Evolutionary conservation across 2,888 invertebrate species (phyloP).

Genomic region (Esperia sulphurella): DNA sequence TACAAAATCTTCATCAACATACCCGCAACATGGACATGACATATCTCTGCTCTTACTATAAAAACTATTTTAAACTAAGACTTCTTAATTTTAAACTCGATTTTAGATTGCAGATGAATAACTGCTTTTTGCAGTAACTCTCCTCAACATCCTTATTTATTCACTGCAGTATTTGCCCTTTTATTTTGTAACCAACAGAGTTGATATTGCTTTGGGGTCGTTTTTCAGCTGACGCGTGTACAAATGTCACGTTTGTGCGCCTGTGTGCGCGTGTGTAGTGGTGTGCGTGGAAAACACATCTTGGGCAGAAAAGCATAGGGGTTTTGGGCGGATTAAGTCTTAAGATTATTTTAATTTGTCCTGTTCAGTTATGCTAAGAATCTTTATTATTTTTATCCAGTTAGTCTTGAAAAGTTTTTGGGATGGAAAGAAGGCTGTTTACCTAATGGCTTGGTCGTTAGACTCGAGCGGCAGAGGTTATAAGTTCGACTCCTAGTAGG

Average conservation of each 20-base stretch:
- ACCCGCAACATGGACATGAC: constrained; percentile 38
- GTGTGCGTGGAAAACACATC: constrained; percentile 65
- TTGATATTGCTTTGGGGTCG: constrained; percentile 26
- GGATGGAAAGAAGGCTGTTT: not conserved
- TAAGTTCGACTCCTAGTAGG: too few relatives aligned
- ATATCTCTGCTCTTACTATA: constrained; percentile 48
- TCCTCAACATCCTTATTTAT: too few relatives aligned
- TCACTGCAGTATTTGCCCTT: constrained; percentile 11
- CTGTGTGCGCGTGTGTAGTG: constrained; percentile 24
- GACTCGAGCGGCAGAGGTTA: too few relatives aligned
- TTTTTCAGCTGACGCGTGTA: constrained; percentile 73
- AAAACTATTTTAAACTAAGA: constrained; percentile 31
- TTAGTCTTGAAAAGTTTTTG: not conserved
- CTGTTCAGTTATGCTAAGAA: too few relatives aligned
- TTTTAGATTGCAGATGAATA: constrained; percentile 23
- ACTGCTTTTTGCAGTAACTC: constrained; percentile 34
- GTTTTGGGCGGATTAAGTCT: constrained; percentile 48
- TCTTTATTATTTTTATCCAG: too few relatives aligned
- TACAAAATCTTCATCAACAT: not conserved
- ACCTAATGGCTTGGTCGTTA: too few relatives aligned
- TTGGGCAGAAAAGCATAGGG: constrained; percentile 39
- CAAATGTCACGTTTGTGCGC: constrained; percentile 53
- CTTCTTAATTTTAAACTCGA: constrained; percentile 15
- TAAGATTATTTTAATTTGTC: too few relatives aligned
- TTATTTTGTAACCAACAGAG: constrained; percentile 27